These are phyloP conservation scores for Brachymystax lenok DNA, from an alignment of 2,797 vertebrate species.

Conservation along the genomic window DNA sequence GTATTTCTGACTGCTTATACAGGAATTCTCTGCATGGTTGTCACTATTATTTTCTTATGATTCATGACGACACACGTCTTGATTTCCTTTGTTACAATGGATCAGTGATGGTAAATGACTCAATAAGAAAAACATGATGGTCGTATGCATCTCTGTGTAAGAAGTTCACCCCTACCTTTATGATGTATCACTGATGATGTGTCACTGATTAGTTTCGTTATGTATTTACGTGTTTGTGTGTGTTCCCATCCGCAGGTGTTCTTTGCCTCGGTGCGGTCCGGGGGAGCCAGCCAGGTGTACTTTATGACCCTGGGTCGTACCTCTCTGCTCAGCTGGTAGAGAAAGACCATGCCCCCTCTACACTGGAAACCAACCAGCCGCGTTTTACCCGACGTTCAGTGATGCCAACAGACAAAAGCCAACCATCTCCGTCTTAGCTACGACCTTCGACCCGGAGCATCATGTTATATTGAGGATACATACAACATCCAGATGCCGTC, in stretches of 20 bases:
- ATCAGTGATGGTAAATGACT: background rate
- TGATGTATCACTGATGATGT: background rate
- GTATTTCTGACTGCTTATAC: no score
- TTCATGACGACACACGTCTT: no score
- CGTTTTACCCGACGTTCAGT: slow-evolving; percentile 52
- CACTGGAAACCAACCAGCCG: slow-evolving; percentile 75
- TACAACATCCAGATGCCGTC: slow-evolving; percentile 22
- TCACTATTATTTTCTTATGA: no score
- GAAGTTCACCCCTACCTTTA: background rate
- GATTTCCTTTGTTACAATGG: no score
- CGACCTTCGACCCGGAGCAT: slow-evolving; percentile 19
- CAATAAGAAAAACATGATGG: background rate
- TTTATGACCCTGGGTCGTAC: slow-evolving; percentile 91
- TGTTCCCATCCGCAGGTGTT: slow-evolving; percentile 76
- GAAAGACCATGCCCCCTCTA: slow-evolving; percentile 50
- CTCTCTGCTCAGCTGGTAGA: slow-evolving; percentile 87
- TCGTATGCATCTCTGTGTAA: background rate
- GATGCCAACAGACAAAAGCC: slow-evolving; percentile 72
- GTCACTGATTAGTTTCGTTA: background rate
- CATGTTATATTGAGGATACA: slow-evolving; percentile 8
- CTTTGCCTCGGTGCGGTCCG: slow-evolving; percentile 88
- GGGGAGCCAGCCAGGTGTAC: slow-evolving; percentile 91
- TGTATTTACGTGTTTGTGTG: background rate
- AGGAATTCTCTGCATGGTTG: no score
- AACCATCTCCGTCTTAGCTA: slow-evolving; percentile 13